Base-by-base conservation (phyloP, 1,140 invertebrate genomes). In the Micrasema longulum region DNA sequence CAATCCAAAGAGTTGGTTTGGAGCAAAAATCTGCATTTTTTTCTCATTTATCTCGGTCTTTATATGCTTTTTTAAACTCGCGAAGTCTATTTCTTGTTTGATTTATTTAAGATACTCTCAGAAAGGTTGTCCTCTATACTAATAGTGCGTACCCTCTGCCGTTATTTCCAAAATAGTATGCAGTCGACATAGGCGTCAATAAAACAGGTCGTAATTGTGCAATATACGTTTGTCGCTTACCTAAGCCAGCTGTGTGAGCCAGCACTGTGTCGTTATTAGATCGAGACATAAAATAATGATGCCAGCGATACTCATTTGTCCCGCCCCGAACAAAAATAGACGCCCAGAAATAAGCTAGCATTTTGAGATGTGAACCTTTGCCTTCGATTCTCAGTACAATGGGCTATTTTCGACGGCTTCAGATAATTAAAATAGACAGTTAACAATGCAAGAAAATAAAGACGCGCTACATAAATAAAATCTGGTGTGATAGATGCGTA, bases 301-400 rank as follows among this genome's bases (percentile, higher is more conserved):
- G 55, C 55, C 55, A 43, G 35, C 35, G 55, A 38, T 38, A 60
- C 35, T 6, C 6, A 12, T 10, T 20, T 18, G 4, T 26, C 52
- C 12, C 57, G 18, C 11, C 18, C 11, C 10, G 43, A 26, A n/a
- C 38, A 26, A 43, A 62, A 62, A 62, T 62, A 62, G 36, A 57
- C 23, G 26, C 60, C 31, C 43, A 64, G 22, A 64, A 64, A 64
- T 64, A 64, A 64, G 41, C 60, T 47, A 31, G 26, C 60, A 64
- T 64, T 64, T 64, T n/a, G 22, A 64, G 60, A 48, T 14, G 6
- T 64, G 60, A 64, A 64, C 60, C 43, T 26, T 64, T 64, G 60
- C 60, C 60, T 64, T 64, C 43, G 26, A 47, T 64, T 64, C 22
- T 64, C 41, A 14, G 43, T 26, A 64, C 60, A 47, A 45, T 31